phyloP scores from a whole-genome alignment of 2,797 vertebrate species.

The Urocyon cinereoargenteus region DNA sequence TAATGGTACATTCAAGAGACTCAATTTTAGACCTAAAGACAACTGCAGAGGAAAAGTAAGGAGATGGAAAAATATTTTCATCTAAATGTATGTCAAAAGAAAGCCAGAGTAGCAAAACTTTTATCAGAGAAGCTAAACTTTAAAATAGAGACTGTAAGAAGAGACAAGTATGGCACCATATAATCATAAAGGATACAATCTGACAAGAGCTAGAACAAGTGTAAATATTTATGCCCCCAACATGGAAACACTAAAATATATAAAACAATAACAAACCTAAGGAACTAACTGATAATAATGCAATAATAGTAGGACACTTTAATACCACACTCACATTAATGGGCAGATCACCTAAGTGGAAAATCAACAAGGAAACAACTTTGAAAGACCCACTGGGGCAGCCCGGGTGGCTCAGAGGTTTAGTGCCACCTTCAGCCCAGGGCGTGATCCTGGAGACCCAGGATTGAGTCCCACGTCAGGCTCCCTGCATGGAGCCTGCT shows the following conservation, averaged over 20 bases:
- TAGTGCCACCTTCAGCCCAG: too few relatives aligned
- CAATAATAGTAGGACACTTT: background rate
- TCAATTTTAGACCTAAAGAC: background rate
- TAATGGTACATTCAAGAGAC: background rate
- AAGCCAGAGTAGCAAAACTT: background rate
- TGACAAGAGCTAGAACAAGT: background rate
- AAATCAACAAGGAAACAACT: background rate
- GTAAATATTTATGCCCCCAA: background rate
- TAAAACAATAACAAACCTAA: background rate
- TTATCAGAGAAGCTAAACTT: background rate
- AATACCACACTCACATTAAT: background rate
- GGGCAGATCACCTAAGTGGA: background rate
- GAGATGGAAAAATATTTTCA: background rate
- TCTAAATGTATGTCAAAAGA: background rate
- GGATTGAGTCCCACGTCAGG: too few relatives aligned
- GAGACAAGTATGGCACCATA: background rate
- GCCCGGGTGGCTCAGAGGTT: too few relatives aligned
- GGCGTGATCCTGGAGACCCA: too few relatives aligned
- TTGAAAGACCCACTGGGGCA: background rate
- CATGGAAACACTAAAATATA: background rate
- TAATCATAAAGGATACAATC: background rate
- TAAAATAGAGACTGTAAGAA: background rate
- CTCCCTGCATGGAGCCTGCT: too few relatives aligned
- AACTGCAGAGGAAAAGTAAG: background rate
- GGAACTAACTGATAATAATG: background rate